phyloP scores from a whole-genome alignment of 1,140 invertebrate species.

The Caenorhabditis remanei region DNA sequence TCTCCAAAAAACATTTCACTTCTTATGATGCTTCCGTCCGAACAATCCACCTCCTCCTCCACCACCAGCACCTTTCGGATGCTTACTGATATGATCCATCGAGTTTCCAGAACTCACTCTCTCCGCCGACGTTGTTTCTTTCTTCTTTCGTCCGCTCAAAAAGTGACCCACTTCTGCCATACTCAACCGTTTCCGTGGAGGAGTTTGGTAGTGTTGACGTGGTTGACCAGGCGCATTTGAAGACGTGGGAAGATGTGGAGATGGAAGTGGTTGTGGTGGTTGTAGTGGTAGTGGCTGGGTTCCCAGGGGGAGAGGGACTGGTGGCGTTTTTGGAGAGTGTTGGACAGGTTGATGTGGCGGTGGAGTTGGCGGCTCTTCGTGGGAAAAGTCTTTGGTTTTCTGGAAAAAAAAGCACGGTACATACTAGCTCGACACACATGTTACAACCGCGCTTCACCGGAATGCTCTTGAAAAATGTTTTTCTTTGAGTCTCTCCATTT shows the following conservation, averaged over 20 bases:
- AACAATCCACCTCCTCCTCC: no score
- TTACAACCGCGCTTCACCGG: not conserved
- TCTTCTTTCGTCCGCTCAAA: not conserved
- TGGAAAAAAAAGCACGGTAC: no score
- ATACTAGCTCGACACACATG: no score
- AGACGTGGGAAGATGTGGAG: not conserved
- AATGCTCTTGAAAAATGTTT: not conserved
- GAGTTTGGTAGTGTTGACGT: not conserved
- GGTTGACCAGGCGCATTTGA: not conserved
- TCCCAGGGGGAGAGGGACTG: not conserved
- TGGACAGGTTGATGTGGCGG: not conserved
- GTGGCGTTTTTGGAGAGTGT: not conserved
- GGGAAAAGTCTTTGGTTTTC: not conserved
- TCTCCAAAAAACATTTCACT: no score
- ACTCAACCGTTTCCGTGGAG: not conserved
- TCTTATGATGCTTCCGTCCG: no score
- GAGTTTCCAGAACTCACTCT: not conserved
- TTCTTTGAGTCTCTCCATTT: no score
- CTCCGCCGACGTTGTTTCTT: not conserved
- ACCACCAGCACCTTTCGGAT: no score
- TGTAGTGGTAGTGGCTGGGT: not conserved
- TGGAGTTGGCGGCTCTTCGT: not conserved
- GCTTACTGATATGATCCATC: not conserved
- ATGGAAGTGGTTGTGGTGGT: not conserved
- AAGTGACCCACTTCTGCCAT: not conserved